phyloP scores from a whole-genome alignment of 2,888 invertebrate species.

The Allacma fusca region DNA sequence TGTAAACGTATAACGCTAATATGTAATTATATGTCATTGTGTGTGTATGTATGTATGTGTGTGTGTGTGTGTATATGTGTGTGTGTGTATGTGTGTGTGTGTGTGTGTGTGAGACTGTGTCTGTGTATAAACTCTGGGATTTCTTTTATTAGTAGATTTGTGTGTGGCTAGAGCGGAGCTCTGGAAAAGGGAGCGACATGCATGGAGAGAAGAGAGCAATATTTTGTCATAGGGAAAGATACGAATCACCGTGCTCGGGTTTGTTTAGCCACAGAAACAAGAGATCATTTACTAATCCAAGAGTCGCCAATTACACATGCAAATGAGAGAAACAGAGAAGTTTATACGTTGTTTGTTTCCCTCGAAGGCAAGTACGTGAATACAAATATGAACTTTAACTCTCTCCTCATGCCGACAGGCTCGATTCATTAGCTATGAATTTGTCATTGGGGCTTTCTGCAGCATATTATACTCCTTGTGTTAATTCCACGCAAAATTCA shows the following conservation, averaged over 20 bases:
- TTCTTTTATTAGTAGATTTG: too few relatives aligned
- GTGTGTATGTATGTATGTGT: too few relatives aligned
- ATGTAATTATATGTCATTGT: too few relatives aligned
- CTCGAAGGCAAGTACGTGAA: constrained; percentile 28
- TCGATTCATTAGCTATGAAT: constrained; percentile 16
- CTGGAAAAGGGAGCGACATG: background rate
- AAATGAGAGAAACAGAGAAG: constrained; percentile 22
- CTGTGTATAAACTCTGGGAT: too few relatives aligned
- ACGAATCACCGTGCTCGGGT: constrained; percentile 4
- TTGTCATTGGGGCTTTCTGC: constrained; percentile 16
- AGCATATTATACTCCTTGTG: constrained; percentile 16
- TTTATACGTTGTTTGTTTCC: constrained; percentile 6
- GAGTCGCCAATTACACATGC: constrained; percentile 37
- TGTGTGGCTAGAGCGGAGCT: background rate
- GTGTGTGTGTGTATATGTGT: too few relatives aligned
- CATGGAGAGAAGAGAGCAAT: constrained; percentile 20
- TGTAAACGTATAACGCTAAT: too few relatives aligned
- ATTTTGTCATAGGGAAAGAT: constrained; percentile 23
- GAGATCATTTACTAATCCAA: constrained; percentile 37
- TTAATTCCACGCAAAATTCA: constrained; percentile 1
- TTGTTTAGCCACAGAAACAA: constrained; percentile 9
- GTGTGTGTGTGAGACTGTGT: too few relatives aligned
- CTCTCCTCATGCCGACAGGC: constrained; percentile 11
- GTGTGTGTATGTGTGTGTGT: too few relatives aligned
- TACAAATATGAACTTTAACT: constrained; percentile 19